These are phyloP conservation scores for Caenorhabditis brenneri DNA, from an alignment of 1,140 invertebrate genomes.

Conservation along the genomic window DNA sequence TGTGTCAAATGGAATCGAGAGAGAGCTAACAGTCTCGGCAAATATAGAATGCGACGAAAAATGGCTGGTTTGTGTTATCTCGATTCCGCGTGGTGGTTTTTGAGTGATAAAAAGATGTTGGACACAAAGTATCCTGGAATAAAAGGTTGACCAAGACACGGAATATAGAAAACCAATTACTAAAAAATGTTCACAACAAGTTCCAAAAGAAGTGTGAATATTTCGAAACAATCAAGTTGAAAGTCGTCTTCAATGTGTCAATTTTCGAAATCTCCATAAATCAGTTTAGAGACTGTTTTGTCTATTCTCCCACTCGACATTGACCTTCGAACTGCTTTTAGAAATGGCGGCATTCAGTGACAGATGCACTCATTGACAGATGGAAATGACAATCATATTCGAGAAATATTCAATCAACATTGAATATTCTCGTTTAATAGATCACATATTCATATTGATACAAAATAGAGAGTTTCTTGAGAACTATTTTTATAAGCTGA, in stretches of 20 bases:
- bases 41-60: background rate
- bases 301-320: background rate
- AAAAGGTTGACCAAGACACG: too few relatives aligned
- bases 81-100: background rate
- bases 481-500: too few relatives aligned
- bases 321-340: background rate
- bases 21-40: background rate
- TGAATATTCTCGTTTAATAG: too few relatives aligned
- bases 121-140: too few relatives aligned
- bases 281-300: background rate
- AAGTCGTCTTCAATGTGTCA: background rate
- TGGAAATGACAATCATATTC: background rate
- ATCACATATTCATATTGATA: too few relatives aligned
- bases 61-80: background rate
- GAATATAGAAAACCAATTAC: too few relatives aligned
- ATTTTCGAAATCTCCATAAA: background rate
- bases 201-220: background rate
- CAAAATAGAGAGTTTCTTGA: too few relatives aligned
- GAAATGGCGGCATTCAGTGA: background rate
- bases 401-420: background rate
- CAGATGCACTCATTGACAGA: background rate
- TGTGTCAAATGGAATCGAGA: constrained; percentile 10
- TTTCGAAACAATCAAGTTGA: background rate
- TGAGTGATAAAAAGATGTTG: background rate
- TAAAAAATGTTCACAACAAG: too few relatives aligned